Percentiles rank a stretch among this genome's conserved stretches.
Evolutionary conservation across 2,888 invertebrate genomes (phyloP).

Genomic region (Eupithecia centaureata): DNA sequence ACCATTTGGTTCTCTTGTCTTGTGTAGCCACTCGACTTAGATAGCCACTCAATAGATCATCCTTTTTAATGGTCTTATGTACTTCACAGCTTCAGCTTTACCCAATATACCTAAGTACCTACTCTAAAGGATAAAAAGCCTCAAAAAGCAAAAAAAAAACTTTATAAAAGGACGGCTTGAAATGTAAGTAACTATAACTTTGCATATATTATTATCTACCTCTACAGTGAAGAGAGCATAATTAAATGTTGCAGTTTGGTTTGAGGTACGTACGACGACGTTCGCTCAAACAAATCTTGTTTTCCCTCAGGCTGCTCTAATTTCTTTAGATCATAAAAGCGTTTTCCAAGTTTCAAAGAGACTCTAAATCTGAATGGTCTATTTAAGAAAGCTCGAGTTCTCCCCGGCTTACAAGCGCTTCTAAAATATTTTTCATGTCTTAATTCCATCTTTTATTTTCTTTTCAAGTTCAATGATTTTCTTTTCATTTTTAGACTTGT

Average conservation of each 20-base stretch:
- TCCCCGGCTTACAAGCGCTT: constrained; percentile 41
- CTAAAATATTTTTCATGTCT: constrained; percentile 36
- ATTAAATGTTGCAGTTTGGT: background rate
- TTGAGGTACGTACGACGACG: background rate
- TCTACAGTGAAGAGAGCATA: background rate
- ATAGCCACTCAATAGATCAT: no score
- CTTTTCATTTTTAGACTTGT: constrained; percentile 16
- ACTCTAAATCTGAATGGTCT: constrained; percentile 46
- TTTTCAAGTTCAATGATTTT: constrained; percentile 20
- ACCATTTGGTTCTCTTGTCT: background rate
- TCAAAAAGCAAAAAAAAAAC: background rate
- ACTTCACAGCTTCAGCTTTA: background rate
- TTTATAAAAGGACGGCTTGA: background rate
- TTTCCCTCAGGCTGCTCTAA: background rate
- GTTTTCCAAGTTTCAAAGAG: constrained; percentile 27
- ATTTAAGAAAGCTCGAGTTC: constrained; percentile 44
- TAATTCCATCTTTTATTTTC: constrained; percentile 29
- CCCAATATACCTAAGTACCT: background rate
- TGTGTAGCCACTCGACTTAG: background rate
- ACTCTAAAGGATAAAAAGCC: background rate
- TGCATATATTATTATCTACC: background rate
- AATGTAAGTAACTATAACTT: background rate
- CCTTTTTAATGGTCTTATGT: background rate
- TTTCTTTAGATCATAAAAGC: background rate
- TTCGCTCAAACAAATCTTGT: background rate